phyloP scores from a whole-genome alignment of 2,113 vertebrate genomes.

The Ceyx melanurus region DNA sequence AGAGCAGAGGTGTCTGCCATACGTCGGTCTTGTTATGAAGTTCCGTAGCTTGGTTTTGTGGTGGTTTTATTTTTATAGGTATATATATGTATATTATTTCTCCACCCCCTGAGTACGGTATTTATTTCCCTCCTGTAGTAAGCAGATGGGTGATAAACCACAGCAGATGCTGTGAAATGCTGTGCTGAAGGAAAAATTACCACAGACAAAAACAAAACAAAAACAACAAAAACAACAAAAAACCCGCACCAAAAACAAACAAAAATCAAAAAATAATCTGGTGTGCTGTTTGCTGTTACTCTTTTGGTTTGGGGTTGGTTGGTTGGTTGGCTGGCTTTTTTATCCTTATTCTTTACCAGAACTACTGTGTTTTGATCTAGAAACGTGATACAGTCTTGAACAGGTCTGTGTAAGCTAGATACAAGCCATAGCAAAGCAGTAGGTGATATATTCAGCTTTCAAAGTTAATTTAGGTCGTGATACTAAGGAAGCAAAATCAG shows the following conservation, averaged over 20 bases:
- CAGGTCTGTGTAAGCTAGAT: accelerated
- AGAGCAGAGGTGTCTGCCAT: accelerated
- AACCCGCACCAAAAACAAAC: too few species aligned
- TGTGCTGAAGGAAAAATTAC: not conserved
- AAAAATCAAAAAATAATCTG: too few species aligned
- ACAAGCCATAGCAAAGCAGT: not conserved
- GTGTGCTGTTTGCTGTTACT: not conserved
- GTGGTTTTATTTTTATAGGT: too few species aligned
- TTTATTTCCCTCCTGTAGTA: accelerated
- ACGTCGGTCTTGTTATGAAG: accelerated
- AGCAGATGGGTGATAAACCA: not conserved
- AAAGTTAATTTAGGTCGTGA: not conserved
- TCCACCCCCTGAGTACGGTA: accelerated
- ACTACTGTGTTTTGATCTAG: not conserved
- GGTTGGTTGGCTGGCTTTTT: too few species aligned
- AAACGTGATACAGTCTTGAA: accelerated
- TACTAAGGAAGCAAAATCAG: not conserved
- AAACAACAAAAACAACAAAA: too few species aligned
- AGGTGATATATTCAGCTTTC: not conserved
- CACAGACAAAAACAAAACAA: not conserved
- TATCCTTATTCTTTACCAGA: too few species aligned
- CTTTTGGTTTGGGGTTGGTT: not conserved
- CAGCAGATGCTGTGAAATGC: not conserved
- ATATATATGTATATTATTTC: too few species aligned
- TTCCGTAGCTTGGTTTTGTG: not conserved